These are phyloP conservation scores for Macrotus californicus DNA, from an alignment of 2,113 vertebrate species.

Conservation along the genomic window DNA sequence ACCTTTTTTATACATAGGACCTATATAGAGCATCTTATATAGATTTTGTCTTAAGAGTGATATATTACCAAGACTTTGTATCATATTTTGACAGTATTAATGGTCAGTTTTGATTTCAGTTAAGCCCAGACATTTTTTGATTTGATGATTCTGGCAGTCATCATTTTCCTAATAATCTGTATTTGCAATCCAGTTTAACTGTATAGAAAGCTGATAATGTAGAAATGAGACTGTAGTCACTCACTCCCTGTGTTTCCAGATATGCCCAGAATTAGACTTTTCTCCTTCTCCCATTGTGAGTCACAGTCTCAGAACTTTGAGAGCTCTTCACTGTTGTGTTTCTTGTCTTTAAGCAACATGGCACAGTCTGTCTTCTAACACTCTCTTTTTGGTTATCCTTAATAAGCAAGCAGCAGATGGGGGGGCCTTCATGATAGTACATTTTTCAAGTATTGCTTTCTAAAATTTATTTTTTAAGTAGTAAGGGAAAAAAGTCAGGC, in stretches of 20 bases:
- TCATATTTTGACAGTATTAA: background rate
- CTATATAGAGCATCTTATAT: background rate
- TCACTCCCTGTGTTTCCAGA: background rate
- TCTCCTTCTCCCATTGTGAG: background rate
- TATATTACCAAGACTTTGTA: background rate
- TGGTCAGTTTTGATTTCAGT: background rate
- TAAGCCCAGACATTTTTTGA: background rate
- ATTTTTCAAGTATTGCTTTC: background rate
- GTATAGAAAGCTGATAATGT: background rate
- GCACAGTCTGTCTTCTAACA: background rate
- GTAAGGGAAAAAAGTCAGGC: background rate
- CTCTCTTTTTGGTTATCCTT: background rate
- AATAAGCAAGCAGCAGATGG: background rate
- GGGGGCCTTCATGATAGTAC: background rate
- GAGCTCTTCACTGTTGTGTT: background rate
- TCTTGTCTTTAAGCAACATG: background rate
- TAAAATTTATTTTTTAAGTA: background rate
- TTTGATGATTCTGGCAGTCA: background rate
- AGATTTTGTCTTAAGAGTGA: background rate
- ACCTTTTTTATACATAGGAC: background rate
- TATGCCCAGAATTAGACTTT: background rate
- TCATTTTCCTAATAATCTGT: background rate
- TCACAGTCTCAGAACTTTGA: background rate
- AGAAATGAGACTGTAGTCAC: background rate
- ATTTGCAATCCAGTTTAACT: background rate